Base-by-base conservation (phyloP, 1,140 invertebrate genomes). In the Drosophila sechellia region DNA sequence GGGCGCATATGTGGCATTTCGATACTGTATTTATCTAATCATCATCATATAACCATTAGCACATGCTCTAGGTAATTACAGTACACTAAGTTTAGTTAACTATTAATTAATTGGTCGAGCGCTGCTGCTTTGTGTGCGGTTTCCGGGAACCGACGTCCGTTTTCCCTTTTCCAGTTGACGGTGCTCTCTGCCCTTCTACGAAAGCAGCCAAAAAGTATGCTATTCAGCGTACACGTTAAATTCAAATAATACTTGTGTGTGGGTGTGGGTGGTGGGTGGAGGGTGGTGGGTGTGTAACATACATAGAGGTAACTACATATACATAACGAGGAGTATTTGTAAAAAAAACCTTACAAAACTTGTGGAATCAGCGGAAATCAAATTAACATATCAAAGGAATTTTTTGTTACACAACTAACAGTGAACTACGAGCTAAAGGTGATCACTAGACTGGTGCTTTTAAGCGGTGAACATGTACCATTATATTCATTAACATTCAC, bases 21-120 rank as follows among this genome's bases (percentile, higher is more conserved):
- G 84, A 80, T 87, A 87, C 65, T 89, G 84, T 83, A 83, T 90
- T 86, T 86, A 68, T 83, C 55, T 79, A 56, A 74, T 86, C 73
- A 63, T 86, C 73, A 66, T 78, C 54, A 74, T 81, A 69, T 87
- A 89, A 87, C 85, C 61, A 80, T 89, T 90, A 90, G 89, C 79
- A 90, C 80, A 89, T 79, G 80, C 85, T 79, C 83, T 79, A 70
- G 25, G 78, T 77, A 84, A 77, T 87, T 89, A 87, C 79, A 77
- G 76, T 74, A 85, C 55, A 84, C 79, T 87, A 87, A 79, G 48
- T 83, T 84, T 68, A 89, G 56, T 83, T 80, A 89, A 89, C 79
- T 87, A 87, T 84, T 77, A 84, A 80, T 84, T 89, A 89, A 89
- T 89, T 89, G 84, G 84, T 89, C 84, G 84, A 89, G 77, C 84